Percentiles rank a stretch among this genome's conserved stretches.
phyloP scores from a whole-genome alignment of 2,113 vertebrate species.

The Lepisosteus osseus region DNA sequence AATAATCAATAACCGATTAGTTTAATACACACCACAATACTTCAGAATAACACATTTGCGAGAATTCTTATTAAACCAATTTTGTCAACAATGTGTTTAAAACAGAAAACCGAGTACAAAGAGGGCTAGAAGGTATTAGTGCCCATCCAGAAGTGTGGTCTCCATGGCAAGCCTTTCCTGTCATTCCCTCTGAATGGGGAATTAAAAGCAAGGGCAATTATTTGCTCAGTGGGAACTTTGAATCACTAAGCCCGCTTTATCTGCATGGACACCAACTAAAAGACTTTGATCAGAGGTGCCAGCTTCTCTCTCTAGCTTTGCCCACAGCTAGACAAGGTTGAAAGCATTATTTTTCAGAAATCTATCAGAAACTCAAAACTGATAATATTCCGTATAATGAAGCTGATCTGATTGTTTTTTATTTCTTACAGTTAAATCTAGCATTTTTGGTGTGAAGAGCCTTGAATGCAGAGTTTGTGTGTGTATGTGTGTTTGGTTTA shows the following conservation, averaged over 20 bases:
- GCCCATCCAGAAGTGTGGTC: slow-evolving; percentile 15
- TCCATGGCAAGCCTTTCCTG: slow-evolving; percentile 31
- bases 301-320: slow-evolving; percentile 57
- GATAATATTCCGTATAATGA: slow-evolving; percentile 66
- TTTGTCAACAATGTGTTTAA: slow-evolving; percentile 27
- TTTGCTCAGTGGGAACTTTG: slow-evolving; percentile 76
- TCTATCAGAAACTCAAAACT: slow-evolving; percentile 63
- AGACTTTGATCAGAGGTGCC: slow-evolving; percentile 70
- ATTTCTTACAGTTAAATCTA: too few relatives aligned
- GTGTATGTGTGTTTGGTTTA: too few relatives aligned
- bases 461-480: too few relatives aligned
- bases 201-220: slow-evolving; percentile 75
- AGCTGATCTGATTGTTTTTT: slow-evolving; percentile 45
- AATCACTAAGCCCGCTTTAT: slow-evolving; percentile 56
- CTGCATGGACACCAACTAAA: slow-evolving; percentile 55
- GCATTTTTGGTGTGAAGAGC: too few relatives aligned
- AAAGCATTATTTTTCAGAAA: slow-evolving; percentile 58
- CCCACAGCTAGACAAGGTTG: slow-evolving; percentile 55
- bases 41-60: slow-evolving; percentile 1
- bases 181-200: slow-evolving; percentile 58
- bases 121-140: slow-evolving; percentile 12
- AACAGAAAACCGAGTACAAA: slow-evolving; percentile 17
- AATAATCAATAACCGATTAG: too few relatives aligned
- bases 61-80: slow-evolving; percentile 20
- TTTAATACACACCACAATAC: not conserved